Percentiles rank a stretch among this genome's conserved stretches.
Conservation (phyloP, 2,113 vertebrate species). For the Tupaia tana region DNA sequence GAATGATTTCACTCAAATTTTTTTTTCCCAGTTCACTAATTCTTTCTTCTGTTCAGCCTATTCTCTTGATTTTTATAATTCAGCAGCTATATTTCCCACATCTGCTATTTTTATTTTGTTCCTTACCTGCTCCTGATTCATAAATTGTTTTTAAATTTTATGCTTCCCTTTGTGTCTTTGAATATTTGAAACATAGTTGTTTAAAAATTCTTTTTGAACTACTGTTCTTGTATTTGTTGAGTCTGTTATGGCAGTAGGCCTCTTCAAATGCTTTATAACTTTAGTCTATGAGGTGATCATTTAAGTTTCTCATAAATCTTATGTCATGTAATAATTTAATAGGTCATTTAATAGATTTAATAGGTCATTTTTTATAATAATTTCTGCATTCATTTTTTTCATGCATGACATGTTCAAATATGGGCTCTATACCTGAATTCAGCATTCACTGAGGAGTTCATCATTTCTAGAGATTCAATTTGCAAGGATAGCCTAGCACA, state of each 20-base stretch:
- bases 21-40: not conserved
- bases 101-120: not conserved
- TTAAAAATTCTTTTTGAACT: conserved; percentile 13
- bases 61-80: not conserved
- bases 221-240: not conserved
- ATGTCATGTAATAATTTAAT: not conserved
- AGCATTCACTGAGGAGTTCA: not conserved
- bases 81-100: not conserved
- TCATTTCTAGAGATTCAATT: not conserved
- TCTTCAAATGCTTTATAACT: not conserved
- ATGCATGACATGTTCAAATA: not conserved
- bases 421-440: not conserved
- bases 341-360: not conserved
- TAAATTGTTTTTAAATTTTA: not conserved
- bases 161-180: not conserved
- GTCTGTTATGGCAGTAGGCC: not conserved
- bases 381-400: not conserved
- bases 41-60: not conserved
- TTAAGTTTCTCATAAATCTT: not conserved
- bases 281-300: not conserved
- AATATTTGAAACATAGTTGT: not conserved
- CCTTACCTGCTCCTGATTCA: not conserved
- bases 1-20: not conserved
- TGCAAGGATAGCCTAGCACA: not conserved
- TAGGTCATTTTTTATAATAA: not conserved